Conservation (phyloP, 2,113 vertebrate genomes). For the Caranx melampygus region DNA sequence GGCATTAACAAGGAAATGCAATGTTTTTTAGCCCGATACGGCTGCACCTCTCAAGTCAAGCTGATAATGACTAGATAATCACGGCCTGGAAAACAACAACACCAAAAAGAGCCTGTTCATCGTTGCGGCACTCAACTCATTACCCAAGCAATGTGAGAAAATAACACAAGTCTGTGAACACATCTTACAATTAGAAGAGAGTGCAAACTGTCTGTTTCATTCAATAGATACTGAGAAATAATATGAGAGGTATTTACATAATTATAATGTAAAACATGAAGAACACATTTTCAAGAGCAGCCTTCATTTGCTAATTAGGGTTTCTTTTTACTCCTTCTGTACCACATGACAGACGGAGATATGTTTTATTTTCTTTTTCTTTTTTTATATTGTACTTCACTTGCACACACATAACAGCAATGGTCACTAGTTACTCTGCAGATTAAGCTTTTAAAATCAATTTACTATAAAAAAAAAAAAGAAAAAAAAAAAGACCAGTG, state of each 20-base stretch:
- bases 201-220: background rate
- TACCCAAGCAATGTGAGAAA: conserved; percentile 4
- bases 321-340: too few species aligned
- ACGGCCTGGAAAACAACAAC: conserved; percentile 22
- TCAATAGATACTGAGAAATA: background rate
- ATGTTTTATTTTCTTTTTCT: too few species aligned
- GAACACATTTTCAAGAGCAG: background rate
- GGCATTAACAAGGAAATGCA: conserved; percentile 22
- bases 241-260: background rate
- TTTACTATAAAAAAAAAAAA: too few species aligned
- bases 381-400: too few species aligned
- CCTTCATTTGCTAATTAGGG: too few species aligned
- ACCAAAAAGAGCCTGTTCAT: conserved; percentile 22
- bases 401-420: too few species aligned
- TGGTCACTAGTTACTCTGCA: too few species aligned
- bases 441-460: too few species aligned
- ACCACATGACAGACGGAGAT: too few species aligned
- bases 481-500: too few species aligned
- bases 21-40: background rate
- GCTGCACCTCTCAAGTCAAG: conserved; percentile 26
- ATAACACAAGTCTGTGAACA: conserved; percentile 1
- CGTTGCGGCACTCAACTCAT: conserved; percentile 27
- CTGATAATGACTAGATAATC: conserved; percentile 57
- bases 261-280: background rate
- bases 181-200: background rate